Evolutionary conservation across 2,113 vertebrate genomes (phyloP).

Genomic region (Otocyon megalotis): DNA sequence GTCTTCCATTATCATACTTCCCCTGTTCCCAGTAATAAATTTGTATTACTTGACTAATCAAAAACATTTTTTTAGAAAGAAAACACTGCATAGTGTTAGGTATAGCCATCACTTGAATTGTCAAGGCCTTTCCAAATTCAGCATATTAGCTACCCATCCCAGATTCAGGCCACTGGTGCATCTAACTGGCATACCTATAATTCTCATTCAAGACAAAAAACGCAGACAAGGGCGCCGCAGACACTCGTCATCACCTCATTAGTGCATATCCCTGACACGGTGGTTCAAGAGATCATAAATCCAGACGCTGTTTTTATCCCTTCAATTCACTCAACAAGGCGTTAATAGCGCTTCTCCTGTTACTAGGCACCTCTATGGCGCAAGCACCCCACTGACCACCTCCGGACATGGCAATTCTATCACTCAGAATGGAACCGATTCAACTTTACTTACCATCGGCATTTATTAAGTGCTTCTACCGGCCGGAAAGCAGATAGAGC

Average conservation of each 20-base stretch:
- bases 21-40: slow-evolving; percentile 14
- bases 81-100: neutral
- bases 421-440: neutral
- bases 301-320: neutral
- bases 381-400: neutral
- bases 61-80: neutral
- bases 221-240: neutral
- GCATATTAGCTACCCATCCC: neutral
- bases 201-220: neutral
- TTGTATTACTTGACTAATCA: neutral
- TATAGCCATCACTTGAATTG: neutral
- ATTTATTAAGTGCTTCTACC: neutral
- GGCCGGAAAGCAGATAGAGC: neutral
- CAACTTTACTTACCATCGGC: neutral
- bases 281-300: neutral
- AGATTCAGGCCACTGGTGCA: neutral
- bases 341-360: neutral
- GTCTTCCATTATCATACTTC: neutral
- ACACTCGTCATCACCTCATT: neutral
- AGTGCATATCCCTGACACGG: neutral
- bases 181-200: neutral
- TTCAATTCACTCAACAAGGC: neutral
- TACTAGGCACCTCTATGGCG: neutral
- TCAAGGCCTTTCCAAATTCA: neutral
- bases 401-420: neutral